A percentile compares a stretch with the other conserved stretches of the same genome.
These are phyloP conservation scores for Microctenopoma lineatum DNA, from an alignment of 2,797 vertebrate genomes.

Conservation along the genomic window DNA sequence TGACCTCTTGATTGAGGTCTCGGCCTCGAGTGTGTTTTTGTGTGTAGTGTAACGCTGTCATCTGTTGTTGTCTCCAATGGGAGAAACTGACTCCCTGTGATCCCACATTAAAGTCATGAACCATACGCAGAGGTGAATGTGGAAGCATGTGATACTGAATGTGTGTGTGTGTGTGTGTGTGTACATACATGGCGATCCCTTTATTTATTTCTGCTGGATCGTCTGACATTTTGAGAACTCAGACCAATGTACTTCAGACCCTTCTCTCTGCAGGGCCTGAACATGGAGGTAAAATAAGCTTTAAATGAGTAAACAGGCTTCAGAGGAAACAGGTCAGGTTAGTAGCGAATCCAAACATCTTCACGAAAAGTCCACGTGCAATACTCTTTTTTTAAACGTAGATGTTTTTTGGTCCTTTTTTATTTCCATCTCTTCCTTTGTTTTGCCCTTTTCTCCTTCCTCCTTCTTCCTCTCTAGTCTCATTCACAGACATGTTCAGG, in stretches of 20 bases:
- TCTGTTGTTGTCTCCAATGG: conserved; percentile 75
- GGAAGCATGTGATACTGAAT: conserved; percentile 57
- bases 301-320: conserved; percentile 85
- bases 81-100: conserved; percentile 76
- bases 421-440: neutral
- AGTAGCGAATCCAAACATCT: conserved; percentile 80
- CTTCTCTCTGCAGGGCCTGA: conserved; percentile 84
- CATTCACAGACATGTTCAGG: neutral
- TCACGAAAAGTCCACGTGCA: conserved; percentile 91
- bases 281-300: conserved; percentile 89
- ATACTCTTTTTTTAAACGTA: conserved; percentile 78
- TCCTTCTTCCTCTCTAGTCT: neutral
- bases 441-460: too few species aligned
- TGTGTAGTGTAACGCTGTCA: conserved; percentile 57
- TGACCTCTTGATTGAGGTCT: conserved; percentile 13
- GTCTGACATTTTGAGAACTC: too few species aligned
- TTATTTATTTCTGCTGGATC: too few species aligned
- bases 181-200: neutral
- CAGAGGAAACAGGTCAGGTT: conserved; percentile 81
- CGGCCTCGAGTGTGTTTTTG: conserved; percentile 55
- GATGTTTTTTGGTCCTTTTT: too few species aligned
- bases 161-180: conserved; percentile 69
- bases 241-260: conserved; percentile 69
- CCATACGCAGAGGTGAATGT: conserved; percentile 40
- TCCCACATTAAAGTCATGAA: conserved; percentile 48